These are phyloP conservation scores for Aphis craccivora DNA, from an alignment of 1,140 invertebrate genomes.

Conservation along the genomic window DNA sequence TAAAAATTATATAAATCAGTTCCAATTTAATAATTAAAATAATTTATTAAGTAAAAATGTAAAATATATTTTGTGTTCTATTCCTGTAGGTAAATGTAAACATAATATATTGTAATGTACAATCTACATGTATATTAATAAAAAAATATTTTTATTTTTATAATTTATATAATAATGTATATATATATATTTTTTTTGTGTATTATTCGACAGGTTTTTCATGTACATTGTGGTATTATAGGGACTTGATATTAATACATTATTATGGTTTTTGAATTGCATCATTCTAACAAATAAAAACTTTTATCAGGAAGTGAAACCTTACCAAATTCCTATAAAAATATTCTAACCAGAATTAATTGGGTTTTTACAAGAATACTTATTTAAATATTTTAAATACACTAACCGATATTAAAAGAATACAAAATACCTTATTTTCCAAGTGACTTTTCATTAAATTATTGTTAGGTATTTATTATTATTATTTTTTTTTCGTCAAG, in stretches of 20 bases:
- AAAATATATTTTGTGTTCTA: not conserved
- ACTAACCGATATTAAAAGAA: not conserved
- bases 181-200: too few relatives aligned
- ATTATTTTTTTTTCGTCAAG: not conserved
- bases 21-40: not conserved
- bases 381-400: not conserved
- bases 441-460: not conserved
- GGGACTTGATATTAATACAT: not conserved
- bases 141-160: too few relatives aligned
- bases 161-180: too few relatives aligned
- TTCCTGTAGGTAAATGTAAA: too few relatives aligned
- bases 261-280: not conserved
- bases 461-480: not conserved
- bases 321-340: too few relatives aligned
- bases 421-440: not conserved
- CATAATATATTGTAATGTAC: not conserved
- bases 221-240: not conserved
- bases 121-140: too few relatives aligned
- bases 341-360: too few relatives aligned
- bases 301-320: too few relatives aligned
- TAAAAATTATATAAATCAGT: not conserved
- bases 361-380: not conserved
- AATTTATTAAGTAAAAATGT: not conserved
- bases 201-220: not conserved
- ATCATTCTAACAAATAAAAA: not conserved